Percentiles rank a stretch among this genome's conserved stretches.
Conservation (phyloP, 2,797 vertebrate genomes). For the Argya squamiceps region DNA sequence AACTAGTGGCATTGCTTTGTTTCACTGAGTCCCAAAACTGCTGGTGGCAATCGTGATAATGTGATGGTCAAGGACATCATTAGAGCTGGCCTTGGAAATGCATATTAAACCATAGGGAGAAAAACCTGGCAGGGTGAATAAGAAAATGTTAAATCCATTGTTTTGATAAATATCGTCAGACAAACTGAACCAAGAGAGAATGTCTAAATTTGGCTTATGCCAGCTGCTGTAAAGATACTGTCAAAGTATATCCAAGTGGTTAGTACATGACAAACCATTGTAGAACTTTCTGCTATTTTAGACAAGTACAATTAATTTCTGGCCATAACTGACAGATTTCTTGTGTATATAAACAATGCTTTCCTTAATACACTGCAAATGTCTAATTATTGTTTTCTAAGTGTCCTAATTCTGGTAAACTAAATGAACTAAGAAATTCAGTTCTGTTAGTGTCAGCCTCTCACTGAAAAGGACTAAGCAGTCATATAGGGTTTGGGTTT, state of each 20-base stretch:
- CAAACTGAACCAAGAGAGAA: background rate
- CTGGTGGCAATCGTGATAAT: fast-evolving
- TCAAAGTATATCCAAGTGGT: background rate
- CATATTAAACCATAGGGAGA: background rate
- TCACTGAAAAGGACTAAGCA: background rate
- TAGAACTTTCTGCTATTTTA: background rate
- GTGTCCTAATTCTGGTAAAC: background rate
- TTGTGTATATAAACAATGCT: background rate
- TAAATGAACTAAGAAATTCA: background rate
- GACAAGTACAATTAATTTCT: background rate
- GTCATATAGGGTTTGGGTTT: background rate
- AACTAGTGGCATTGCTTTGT: background rate
- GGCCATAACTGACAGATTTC: background rate
- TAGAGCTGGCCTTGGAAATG: background rate
- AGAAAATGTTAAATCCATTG: background rate
- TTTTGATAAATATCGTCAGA: background rate
- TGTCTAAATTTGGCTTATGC: background rate
- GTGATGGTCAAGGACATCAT: background rate
- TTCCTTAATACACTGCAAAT: background rate
- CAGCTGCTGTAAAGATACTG: background rate
- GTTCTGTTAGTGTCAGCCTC: background rate
- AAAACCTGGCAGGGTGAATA: background rate
- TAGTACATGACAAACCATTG: background rate
- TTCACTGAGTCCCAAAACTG: background rate
- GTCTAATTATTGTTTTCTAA: background rate